Evolutionary conservation across 2,888 invertebrate species (phyloP), one percentile per base, ranked within the genome.

Genomic region (Proisotoma minuta): DNA sequence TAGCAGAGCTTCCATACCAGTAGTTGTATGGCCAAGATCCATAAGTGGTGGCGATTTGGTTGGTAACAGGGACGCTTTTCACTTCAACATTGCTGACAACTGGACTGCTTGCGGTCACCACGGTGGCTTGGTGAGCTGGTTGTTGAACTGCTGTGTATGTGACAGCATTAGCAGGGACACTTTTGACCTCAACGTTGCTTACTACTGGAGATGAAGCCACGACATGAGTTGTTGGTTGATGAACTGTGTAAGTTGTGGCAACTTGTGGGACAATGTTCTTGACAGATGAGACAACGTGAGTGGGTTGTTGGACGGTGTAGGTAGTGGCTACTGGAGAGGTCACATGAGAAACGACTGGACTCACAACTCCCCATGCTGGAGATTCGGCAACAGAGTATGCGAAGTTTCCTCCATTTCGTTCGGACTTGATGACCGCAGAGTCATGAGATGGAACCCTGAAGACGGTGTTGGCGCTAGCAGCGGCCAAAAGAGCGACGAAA

Each of bases 371-470:
- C 18, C 26, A 23, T 8, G 50, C 53, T 15, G 58, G 58, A 20
- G 27, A 43, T 51, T 63, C 64, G n/a, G 49, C 39, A 53, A 53
- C 53, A 59, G 66, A 62, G 65, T 71, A 71, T 47, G 69, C 65
- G 50, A 65, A 71, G 66, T 63, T 64, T 10, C 69, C 67, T 61
- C 71, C 71, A 26, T 66, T 26, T 48, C 71, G 66, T 39, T 65
- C 54, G 27, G 68, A 60, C 43, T 54, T 59, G 57, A 66, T 64
- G 51, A 68, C 53, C 26, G 68, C 54, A 28, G 62, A 60, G 51
- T 54, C 48, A 10, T 48, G 51, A 22, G 58, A 39, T 50, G 61
- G 65, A 22, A 62, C 60, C 29, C 23, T 27, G 54, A 52, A 58
- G 56, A 57, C 29, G 59, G 63, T 47, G 57, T 39, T 62, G 59